These are phyloP conservation scores for Arizona elegans DNA, from an alignment of 2,113 vertebrate genomes.

Conservation along the genomic window DNA sequence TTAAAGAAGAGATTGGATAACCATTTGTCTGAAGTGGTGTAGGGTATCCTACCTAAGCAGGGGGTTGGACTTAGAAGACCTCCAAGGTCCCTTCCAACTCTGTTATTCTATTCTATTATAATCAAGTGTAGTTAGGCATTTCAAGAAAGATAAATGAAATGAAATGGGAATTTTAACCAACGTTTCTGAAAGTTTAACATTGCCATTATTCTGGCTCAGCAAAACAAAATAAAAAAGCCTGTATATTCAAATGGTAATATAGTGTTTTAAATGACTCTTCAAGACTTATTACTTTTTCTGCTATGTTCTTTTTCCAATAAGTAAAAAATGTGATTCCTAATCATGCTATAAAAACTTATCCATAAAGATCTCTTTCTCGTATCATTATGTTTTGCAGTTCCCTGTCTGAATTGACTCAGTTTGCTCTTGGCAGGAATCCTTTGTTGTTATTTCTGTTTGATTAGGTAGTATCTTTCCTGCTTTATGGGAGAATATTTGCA, in stretches of 20 bases:
- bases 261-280: not conserved
- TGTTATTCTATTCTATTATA: no score
- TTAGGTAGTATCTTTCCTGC: not conserved
- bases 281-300: not conserved
- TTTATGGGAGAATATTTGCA: not conserved
- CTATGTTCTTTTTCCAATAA: not conserved
- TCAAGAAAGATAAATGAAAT: not conserved
- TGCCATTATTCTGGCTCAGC: not conserved
- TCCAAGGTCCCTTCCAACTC: no score
- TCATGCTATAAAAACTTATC: not conserved
- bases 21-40: no score
- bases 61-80: no score
- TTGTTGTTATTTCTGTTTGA: not conserved
- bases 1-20: no score
- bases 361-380: not conserved
- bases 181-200: not conserved
- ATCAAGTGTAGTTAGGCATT: not conserved
- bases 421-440: slow-evolving; percentile 1
- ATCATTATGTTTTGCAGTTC: slow-evolving; percentile 1
- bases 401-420: not conserved
- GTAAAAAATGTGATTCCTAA: not conserved
- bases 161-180: not conserved
- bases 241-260: not conserved
- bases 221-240: not conserved
- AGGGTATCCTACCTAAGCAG: no score